Evolutionary conservation across 2,113 vertebrate species (phyloP), one percentile per base, ranked within the genome.

Genomic region (Zosterops hypoxanthus): DNA sequence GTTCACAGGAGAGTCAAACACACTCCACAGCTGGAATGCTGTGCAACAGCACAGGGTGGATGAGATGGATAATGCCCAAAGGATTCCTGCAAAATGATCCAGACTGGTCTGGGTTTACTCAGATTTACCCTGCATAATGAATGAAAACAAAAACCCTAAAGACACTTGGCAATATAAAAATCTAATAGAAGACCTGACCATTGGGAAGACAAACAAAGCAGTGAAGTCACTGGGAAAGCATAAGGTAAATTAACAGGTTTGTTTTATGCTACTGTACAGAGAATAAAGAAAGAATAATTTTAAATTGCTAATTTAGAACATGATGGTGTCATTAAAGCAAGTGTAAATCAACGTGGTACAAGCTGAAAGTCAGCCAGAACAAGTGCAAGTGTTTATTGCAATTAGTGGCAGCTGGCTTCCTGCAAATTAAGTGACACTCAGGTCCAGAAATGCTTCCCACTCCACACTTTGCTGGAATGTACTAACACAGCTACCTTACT

Each of bases 341-440:
- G 15, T 6, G 60, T 63, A 75, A 82, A 81, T 59, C 80, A 81
- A 46, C 16, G 0, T 16, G 16, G 13, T 89, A 70, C 60, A 59
- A 34, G 39, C 80, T 84, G 44, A 63, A 89, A 91, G 70, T 36
- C 81, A 92, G 80, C 71, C 49, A 91, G 47, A 73, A 73, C 28
- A 82, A 89, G 46, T 25, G 50, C 8, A 82, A 88, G 55, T 46
- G 70, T 72, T 91, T 88, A 82, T 5, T 72, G 81, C 86, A 84
- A 89, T 92, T 94, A 92, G 86, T 50, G 65, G 86, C 94, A 76
- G 77, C 65, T 78, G 49, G 53, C 73, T 92, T 89, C 81, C 78
- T 79, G 86, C 49, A 95, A 89, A 95, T 95, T 29, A 84, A 82
- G 61, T 72, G 83, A 86, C 91, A 72, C 44, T 85, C 42, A 18